Base-by-base conservation (phyloP, 2,113 vertebrate genomes). In the Salvelinus fontinalis region DNA sequence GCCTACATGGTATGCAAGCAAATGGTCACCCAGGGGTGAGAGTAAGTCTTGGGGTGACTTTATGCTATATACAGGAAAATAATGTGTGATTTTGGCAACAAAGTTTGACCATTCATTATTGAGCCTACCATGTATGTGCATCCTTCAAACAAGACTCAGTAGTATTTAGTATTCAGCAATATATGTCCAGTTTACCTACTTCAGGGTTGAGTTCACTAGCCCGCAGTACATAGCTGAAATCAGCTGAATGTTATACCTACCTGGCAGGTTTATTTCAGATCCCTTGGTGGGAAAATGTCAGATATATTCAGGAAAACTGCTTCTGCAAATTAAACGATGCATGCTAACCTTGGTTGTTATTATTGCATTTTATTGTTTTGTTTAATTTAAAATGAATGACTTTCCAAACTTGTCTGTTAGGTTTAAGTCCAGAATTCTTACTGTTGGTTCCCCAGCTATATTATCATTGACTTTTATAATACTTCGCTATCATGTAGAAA, bases 401-500 rank as follows among this genome's bases (percentile, higher is more conserved):
- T 14, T 66, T 69, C 14, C 14, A 69, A 8, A 54, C 48, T 66
- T 22, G n/a, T 12, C 18, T 57, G 26, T 49, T 74, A 18, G 16
- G 16, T 54, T 54, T 54, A 54, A 16, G 51, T 54, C 51, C 51
- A 54, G 14, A 54, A 54, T 16, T 65, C 60, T 14, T 49, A 18
- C 62, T 26, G 24, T 44, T 64, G 26, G 34, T 69, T 69, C 9
- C 67, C 67, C 18, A 29, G 18, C 27, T 44, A 34, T 27, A 71
- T 64, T 71, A 67, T 79, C 29, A 64, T 65, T 81, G 80, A 84
- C 86, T 78, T 51, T 82, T 31, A 83, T 70, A 71, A 81, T 79
- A 78, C 76, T 86, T 87, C 76, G 66, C 49, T 67, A 74, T 26
- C 79, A 78, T 66, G 59, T 70, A 75, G 39, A 70, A 75, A 54